Evolutionary conservation across 1,140 invertebrate genomes (phyloP), one percentile per base, ranked within the genome.

Genomic region (Aphaenogaster floridana): DNA sequence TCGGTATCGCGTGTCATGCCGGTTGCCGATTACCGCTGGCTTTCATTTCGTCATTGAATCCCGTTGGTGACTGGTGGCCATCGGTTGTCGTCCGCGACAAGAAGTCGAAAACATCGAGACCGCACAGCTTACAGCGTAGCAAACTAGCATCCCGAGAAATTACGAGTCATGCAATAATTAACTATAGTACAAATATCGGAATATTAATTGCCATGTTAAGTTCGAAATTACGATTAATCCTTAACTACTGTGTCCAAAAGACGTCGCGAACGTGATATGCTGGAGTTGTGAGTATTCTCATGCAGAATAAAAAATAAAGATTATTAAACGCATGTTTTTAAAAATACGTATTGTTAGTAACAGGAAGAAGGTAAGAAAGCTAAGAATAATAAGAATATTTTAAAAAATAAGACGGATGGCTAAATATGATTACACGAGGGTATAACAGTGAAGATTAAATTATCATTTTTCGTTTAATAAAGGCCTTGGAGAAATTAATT

Each of bases 21-120:
- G 63, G 13, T 61, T 78, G 71, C 86, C 36, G 78, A 81, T 81
- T 48, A 8, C 52, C n/a, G 52, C n/a, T 57, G 45, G 63, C 61
- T 69, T 74, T 9, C 66, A 86, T 83, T 88, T 84, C 79, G 63
- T 80, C 86, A 68, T 64, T 87, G 86, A 87, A 89, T 87, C 86
- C 59, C 81, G 66, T 79, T 88, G 84, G 50, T 61, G 57, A 21
- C n/a, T 21, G 39, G 9, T 34, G 21, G 17, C 15, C 48, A 28
- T 57, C 66, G 69, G 13, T 69, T 34, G 36, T 66, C 42, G 21
- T 15, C 21, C 48, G 36, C 48, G 83, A 45, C 74, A 77, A 79
- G 74, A 86, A 79, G 17, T 57, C 39, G 66, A 61, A 17, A 48
- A 42, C 42, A 48, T 83, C 11, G 52, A 52, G 80, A 83, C 61